Evolutionary conservation across 2,888 invertebrate genomes (phyloP), one percentile per base, ranked within the genome.

Genomic region (Nomada hirtipes): DNA sequence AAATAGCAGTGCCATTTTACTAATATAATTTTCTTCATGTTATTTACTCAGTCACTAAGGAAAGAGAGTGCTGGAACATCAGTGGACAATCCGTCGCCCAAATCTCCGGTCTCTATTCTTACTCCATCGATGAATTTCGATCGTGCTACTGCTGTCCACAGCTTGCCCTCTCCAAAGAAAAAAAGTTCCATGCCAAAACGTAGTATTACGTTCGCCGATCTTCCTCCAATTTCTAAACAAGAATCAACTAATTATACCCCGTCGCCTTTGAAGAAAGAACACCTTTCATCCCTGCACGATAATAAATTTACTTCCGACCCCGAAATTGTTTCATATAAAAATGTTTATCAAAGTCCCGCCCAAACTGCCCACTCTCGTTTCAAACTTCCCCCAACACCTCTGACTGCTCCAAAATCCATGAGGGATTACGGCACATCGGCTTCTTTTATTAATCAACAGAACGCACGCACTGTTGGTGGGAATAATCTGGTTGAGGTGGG

Each of bases 401-500:
- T 93, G 76, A 93, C 93, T 78, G 88, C 89, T 89, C 91, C 93
- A 42, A 90, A 90, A 74, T 89, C 83, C 83, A 74, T 84, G 77
- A 87, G 86, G 81, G 88, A 89, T 87, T 83, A 88, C 80, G 87
- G 84, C 88, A 87, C 90, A 83, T 79, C 89, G 82, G 84, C 89
- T 89, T 89, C 89, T 82, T 88, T 89, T 91, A 92, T 86, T 89
- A 90, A 90, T 82, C 91, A 90, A 91, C 93, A 93, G 93, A 93
- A 92, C 91, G 93, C 93, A 93, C 93, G 93, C 78, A 92, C 93
- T 93, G 93, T 92, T 89, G 89, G 86, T 83, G 92, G 91, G 88
- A 91, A 88, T 86, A 81, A 83, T 89, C 76, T 80, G 92, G 92
- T 91, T 90, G 93, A 93, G 93, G 93, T 93, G 93, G 93, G 93